Base-by-base conservation (phyloP, 2,113 vertebrate species). In the Siniperca knerii region DNA sequence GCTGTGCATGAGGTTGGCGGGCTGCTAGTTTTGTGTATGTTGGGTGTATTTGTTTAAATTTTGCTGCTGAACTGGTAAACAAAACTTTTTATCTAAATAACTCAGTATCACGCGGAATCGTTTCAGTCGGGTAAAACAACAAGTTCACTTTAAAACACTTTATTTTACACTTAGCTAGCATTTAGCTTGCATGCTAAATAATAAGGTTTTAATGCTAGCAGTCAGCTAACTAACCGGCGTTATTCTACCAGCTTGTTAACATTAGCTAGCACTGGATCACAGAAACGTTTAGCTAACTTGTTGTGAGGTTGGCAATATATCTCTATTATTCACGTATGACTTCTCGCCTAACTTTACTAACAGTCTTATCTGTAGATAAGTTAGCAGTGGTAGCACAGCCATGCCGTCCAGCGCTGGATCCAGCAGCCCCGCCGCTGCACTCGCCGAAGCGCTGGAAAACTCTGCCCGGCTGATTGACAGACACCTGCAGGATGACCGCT, bases 401-500 rank as follows among this genome's bases (percentile, higher is more conserved):
- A 98, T 99, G 97, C 97, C 98, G n/a, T 95, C 96, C 75, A 87
- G 79, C 77, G 58, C 95, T 68, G 94, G 96, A 84, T 88, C 95
- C 44, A 92, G 93, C 72, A 95, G 91, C 71, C 91, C 95, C 16
- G 91, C 93, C 1, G 93, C 97, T 3, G 91, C 94, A 4, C 84
- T 96, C 44, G 97, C 97, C 37, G 98, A 98, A 82, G 94, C 95
- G 15, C 91, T 99, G 93, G 98, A 98, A 50, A 96, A 87, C 80
- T 97, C 97, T 0, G 96, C 96, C 44, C 95, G 97, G 46, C 93
- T 97, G 35, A 96, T 98, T n/a, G 98, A 99, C 92, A 92, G 95
- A 23, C 97, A 98, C 82, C 92, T 99, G 68, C 97, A 96, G 79
- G 98, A 98, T 1, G 97, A 98, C 81, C 97, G 98, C 83, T 96